Evolutionary conservation across 2,797 vertebrate genomes (phyloP).

Genomic region (Platyrinchus mystaceus): DNA sequence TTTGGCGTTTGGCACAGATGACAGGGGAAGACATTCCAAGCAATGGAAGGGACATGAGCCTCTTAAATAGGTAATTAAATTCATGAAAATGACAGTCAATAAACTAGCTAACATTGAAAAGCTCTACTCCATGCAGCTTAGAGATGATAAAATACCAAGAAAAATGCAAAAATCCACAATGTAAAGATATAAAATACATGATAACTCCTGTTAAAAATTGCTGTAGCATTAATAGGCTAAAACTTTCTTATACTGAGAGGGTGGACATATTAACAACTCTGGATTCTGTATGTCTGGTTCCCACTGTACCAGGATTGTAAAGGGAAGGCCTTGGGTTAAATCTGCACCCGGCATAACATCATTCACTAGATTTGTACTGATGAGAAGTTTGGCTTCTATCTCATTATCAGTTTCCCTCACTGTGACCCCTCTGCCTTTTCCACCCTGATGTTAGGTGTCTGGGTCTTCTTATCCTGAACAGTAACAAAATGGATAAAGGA

Average conservation of each 20-base stretch:
- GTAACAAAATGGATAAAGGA: background rate
- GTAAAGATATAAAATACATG: background rate
- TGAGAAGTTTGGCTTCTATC: background rate
- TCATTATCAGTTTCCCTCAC: background rate
- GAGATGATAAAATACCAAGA: background rate
- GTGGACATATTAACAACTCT: background rate
- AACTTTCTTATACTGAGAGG: background rate
- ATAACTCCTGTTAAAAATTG: background rate
- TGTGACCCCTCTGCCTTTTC: background rate
- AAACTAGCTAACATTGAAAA: background rate
- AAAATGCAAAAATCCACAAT: background rate
- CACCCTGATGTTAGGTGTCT: background rate
- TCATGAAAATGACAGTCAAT: background rate
- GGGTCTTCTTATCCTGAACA: background rate
- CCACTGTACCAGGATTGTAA: background rate
- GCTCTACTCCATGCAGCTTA: background rate
- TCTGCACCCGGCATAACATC: background rate
- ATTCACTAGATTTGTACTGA: background rate
- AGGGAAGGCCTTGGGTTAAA: background rate
- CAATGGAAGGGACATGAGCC: background rate
- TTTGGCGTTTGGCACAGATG: background rate
- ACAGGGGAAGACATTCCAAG: background rate
- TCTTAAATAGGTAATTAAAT: background rate
- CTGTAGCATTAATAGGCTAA: background rate
- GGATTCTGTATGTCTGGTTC: background rate